Percentiles rank a stretch among this genome's conserved stretches.
These are phyloP conservation scores for Propithecus deckenii DNA, from an alignment of 2,797 vertebrate species.

Conservation along the genomic window DNA sequence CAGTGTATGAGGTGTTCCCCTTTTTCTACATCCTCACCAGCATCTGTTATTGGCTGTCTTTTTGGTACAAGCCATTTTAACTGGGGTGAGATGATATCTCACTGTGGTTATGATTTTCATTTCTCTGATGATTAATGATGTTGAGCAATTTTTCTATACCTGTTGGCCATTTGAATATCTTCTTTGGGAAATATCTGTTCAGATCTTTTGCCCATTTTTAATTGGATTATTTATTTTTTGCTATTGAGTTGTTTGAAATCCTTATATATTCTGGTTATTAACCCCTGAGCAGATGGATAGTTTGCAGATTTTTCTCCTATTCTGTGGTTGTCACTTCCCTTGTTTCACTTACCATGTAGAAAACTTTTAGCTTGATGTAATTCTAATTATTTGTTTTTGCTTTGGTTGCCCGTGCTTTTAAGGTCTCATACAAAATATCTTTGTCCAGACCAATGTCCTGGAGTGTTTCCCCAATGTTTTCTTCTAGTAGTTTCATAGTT, in stretches of 20 bases:
- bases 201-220: background rate
- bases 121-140: background rate
- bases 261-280: background rate
- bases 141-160: background rate
- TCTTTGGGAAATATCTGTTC: background rate
- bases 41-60: background rate
- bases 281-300: background rate
- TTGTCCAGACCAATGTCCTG: background rate
- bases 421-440: background rate
- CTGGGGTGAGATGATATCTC: background rate
- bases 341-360: background rate
- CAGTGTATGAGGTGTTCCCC: background rate
- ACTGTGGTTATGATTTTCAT: background rate
- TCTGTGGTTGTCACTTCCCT: background rate
- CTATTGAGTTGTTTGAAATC: background rate
- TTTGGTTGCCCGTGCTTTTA: background rate
- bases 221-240: background rate
- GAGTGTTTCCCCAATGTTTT: background rate
- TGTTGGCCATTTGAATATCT: background rate
- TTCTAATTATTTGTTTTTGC: background rate
- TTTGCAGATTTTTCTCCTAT: background rate
- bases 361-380: background rate
- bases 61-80: background rate
- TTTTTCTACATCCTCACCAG: background rate
- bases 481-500: background rate